A percentile compares a stretch with the other conserved stretches of the same genome.
These are phyloP conservation scores for Ibidorhyncha struthersii DNA, from an alignment of 2,113 vertebrate genomes.

Conservation along the genomic window DNA sequence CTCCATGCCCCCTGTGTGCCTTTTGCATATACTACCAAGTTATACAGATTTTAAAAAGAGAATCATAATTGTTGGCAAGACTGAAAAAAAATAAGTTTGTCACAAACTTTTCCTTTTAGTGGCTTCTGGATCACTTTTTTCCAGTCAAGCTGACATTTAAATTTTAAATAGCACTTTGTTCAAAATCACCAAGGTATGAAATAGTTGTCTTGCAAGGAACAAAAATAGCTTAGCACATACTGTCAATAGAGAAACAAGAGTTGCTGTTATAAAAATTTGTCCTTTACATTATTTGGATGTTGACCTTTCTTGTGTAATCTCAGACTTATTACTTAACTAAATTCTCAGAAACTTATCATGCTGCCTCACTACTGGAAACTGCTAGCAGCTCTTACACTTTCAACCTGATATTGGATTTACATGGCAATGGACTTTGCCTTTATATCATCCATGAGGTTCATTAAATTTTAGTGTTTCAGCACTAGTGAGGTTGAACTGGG, in stretches of 20 bases:
- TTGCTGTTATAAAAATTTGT: background rate
- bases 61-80: background rate
- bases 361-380: background rate
- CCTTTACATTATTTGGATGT: background rate
- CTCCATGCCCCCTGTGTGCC: accelerated
- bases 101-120: background rate
- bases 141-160: background rate
- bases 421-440: background rate
- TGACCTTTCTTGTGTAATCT: background rate
- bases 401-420: background rate
- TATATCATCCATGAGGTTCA: background rate
- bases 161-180: slow-evolving; percentile 11
- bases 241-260: background rate
- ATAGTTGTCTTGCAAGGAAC: background rate
- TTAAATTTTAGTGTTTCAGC: background rate
- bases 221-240: background rate
- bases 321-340: background rate
- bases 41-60: background rate
- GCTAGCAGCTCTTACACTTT: background rate
- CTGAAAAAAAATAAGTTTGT: background rate
- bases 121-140: background rate
- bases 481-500: background rate
- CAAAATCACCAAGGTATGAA: slow-evolving; percentile 31
- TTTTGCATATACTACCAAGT: background rate
- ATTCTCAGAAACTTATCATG: background rate